phyloP scores from a whole-genome alignment of 2,888 invertebrate species.

The Athalia circularis region DNA sequence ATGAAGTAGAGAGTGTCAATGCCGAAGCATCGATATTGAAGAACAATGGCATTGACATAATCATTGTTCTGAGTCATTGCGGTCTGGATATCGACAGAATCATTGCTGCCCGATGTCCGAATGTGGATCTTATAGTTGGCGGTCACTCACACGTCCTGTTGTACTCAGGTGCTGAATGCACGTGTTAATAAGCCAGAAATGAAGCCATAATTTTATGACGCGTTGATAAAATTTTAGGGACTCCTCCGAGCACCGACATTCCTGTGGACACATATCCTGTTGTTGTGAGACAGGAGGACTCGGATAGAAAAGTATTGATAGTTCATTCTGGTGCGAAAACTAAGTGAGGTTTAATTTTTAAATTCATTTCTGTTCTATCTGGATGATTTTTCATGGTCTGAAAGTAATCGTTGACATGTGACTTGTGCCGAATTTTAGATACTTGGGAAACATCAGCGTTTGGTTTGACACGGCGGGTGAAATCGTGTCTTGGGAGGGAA shows the following conservation, averaged over 20 bases:
- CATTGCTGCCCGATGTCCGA: constrained; percentile 81
- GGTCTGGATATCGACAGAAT: constrained; percentile 82
- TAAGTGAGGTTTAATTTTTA: constrained; percentile 68
- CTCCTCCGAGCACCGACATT: constrained; percentile 70
- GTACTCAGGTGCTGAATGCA: constrained; percentile 75
- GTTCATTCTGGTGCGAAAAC: constrained; percentile 85
- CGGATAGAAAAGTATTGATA: constrained; percentile 79
- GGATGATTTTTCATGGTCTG: background rate
- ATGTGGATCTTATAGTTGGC: constrained; percentile 90
- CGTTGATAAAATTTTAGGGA: constrained; percentile 50
- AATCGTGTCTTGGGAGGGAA: constrained; percentile 81
- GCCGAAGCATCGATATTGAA: constrained; percentile 80
- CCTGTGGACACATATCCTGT: constrained; percentile 82
- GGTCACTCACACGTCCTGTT: constrained; percentile 89
- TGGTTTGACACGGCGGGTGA: constrained; percentile 82
- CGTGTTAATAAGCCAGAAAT: background rate
- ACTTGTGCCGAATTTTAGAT: constrained; percentile 73
- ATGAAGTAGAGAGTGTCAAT: constrained; percentile 81
- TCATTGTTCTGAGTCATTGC: constrained; percentile 89
- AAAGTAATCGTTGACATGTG: background rate
- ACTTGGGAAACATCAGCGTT: constrained; percentile 86
- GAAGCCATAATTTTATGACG: background rate
- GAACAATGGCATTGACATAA: constrained; percentile 82
- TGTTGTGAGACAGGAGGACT: constrained; percentile 77
- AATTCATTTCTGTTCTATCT: background rate